Conservation (phyloP, 2,113 vertebrate species). For the Ictidomys tridecemlineatus region DNA sequence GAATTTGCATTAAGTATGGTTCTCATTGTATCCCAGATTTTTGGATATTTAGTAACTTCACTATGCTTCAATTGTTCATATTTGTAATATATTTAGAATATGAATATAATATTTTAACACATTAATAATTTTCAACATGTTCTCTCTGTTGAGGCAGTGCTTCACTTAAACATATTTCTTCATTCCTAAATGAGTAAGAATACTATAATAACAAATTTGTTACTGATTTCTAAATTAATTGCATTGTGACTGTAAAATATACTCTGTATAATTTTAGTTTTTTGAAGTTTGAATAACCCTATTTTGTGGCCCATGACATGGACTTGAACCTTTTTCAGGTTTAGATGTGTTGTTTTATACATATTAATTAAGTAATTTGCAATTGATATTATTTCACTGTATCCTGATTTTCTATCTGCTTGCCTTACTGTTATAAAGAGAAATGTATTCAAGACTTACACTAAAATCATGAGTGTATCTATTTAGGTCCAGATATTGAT, state of each 20-base stretch:
- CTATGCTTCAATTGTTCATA: constrained; percentile 27
- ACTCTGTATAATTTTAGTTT: neutral
- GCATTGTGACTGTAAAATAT: neutral
- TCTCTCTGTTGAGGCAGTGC: neutral
- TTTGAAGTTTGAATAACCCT: constrained; percentile 30
- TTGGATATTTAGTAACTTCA: constrained; percentile 5
- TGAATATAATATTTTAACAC: neutral
- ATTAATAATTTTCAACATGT: constrained; percentile 4
- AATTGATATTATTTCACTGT: neutral
- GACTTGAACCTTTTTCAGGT: neutral
- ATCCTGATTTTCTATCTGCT: constrained; percentile 8
- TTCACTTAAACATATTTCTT: constrained; percentile 15
- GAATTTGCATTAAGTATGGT: neutral
- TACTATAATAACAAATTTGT: constrained; percentile 34
- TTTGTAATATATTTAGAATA: neutral
- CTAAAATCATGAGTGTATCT: neutral
- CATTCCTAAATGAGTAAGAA: neutral
- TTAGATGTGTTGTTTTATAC: neutral
- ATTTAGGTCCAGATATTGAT: neutral
- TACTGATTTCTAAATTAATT: constrained; percentile 31
- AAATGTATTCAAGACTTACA: constrained; percentile 8
- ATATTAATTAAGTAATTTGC: constrained; percentile 15
- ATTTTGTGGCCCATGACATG: neutral
- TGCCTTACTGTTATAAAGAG: neutral
- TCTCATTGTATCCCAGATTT: neutral